A percentile compares a stretch with the other conserved stretches of the same genome.
Conservation (phyloP, 2,797 vertebrate species). For the Okamejei kenojei region DNA sequence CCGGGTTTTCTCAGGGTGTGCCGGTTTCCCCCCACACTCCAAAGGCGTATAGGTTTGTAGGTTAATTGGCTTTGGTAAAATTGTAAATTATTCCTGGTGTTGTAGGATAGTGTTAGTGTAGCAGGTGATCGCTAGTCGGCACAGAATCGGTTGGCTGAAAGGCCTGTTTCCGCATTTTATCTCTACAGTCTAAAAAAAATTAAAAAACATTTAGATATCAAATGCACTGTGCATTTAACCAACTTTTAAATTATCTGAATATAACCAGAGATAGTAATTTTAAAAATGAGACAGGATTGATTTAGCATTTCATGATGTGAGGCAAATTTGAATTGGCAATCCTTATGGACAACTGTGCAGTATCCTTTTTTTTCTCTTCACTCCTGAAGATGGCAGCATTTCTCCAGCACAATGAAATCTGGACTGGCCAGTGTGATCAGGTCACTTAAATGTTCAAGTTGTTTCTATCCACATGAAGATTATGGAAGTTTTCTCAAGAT, state of each 20-base stretch:
- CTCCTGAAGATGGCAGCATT: conserved; percentile 28
- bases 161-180: too few relatives aligned
- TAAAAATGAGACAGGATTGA: background rate
- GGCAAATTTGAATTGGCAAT: background rate
- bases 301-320: background rate
- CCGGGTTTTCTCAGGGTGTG: too few relatives aligned
- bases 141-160: too few relatives aligned
- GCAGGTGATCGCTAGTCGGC: too few relatives aligned
- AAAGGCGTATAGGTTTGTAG: too few relatives aligned
- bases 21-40: too few relatives aligned
- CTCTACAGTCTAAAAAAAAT: too few relatives aligned
- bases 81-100: too few relatives aligned
- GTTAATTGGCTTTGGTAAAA: too few relatives aligned
- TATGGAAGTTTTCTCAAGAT: background rate
- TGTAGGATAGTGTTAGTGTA: too few relatives aligned
- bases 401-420: background rate
- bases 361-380: background rate
- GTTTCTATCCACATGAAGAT: background rate
- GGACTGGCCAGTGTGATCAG: background rate
- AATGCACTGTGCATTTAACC: background rate
- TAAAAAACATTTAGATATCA: background rate
- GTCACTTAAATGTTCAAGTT: background rate
- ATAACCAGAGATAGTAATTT: background rate
- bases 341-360: too few relatives aligned
- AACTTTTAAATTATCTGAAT: background rate